Evolutionary conservation across 2,888 invertebrate genomes (phyloP).

Genomic region (Gymnosoma rotundatum): DNA sequence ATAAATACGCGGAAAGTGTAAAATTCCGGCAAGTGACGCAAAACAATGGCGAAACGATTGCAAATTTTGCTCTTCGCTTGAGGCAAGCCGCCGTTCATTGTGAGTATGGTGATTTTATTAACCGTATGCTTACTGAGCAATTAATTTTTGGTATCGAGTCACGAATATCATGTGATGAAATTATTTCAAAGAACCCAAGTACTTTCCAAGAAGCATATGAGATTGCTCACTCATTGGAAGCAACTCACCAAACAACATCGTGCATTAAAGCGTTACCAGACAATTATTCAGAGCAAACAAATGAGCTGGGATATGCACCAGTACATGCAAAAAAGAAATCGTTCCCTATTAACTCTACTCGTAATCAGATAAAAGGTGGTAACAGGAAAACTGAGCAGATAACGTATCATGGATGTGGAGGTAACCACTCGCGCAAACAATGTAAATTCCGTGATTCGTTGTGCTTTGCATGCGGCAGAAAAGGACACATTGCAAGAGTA

Average conservation of each 20-base stretch:
- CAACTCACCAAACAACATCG: conserved; percentile 21
- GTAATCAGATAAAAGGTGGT: not conserved
- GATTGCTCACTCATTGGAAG: conserved; percentile 17
- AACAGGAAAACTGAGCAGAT: not conserved
- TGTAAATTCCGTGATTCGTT: not conserved
- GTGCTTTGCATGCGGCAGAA: conserved; percentile 8
- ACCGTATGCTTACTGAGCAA: conserved; percentile 62
- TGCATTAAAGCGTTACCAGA: not conserved
- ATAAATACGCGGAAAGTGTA: conserved; percentile 44
- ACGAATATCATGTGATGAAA: conserved; percentile 60
- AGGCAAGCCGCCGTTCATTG: conserved; percentile 12
- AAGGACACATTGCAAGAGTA: conserved; percentile 19
- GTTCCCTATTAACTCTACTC: not conserved
- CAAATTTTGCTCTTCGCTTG: conserved; percentile 26
- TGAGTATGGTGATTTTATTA: conserved; percentile 26
- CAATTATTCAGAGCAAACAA: no score
- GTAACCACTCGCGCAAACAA: not conserved
- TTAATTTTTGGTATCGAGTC: conserved; percentile 51
- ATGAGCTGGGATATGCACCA: conserved; percentile 20
- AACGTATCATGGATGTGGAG: conserved; percentile 7
- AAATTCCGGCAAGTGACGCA: conserved; percentile 39
- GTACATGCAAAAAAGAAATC: not conserved
- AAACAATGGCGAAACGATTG: no score
- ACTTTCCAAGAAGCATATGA: conserved; percentile 50
- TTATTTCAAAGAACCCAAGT: conserved; percentile 45